phyloP scores from a whole-genome alignment of 2,888 invertebrate genomes.

The Punctoribates punctum region DNA sequence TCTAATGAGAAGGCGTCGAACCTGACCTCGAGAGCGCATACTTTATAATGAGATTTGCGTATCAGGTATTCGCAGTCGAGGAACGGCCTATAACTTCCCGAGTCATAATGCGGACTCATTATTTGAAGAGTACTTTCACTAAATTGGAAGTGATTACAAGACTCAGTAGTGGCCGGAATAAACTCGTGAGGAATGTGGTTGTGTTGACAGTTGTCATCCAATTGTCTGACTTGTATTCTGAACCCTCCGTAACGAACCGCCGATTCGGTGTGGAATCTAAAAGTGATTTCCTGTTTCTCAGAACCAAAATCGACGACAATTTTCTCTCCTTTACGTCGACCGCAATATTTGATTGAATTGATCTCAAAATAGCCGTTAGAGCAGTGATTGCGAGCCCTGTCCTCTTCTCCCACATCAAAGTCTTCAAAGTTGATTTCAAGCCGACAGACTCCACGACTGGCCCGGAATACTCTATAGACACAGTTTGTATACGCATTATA shows the following conservation, averaged over 20 bases:
- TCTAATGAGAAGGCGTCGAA: slow-evolving; percentile 49
- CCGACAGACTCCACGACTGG: slow-evolving; percentile 45
- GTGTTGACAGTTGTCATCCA: slow-evolving; percentile 38
- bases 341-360: slow-evolving; percentile 45
- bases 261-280: slow-evolving; percentile 47
- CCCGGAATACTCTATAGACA: slow-evolving; percentile 46
- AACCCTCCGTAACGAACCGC: slow-evolving; percentile 46
- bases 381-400: slow-evolving; percentile 42
- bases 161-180: slow-evolving; percentile 29
- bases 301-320: slow-evolving; percentile 46
- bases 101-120: slow-evolving; percentile 46
- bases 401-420: slow-evolving; percentile 47
- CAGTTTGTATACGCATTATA: slow-evolving; percentile 48
- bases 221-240: slow-evolving; percentile 46
- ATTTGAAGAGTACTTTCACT: slow-evolving; percentile 45
- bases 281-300: slow-evolving; percentile 41
- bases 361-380: slow-evolving; percentile 48
- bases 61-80: slow-evolving; percentile 48
- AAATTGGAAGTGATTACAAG: slow-evolving; percentile 38
- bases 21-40: slow-evolving; percentile 49
- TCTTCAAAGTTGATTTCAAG: slow-evolving; percentile 48
- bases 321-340: slow-evolving; percentile 38
- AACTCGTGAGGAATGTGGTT: slow-evolving; percentile 27
- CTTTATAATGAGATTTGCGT: slow-evolving; percentile 45
- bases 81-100: slow-evolving; percentile 46